phyloP scores from a whole-genome alignment of 2,113 vertebrate genomes.

The Raphicerus campestris region DNA sequence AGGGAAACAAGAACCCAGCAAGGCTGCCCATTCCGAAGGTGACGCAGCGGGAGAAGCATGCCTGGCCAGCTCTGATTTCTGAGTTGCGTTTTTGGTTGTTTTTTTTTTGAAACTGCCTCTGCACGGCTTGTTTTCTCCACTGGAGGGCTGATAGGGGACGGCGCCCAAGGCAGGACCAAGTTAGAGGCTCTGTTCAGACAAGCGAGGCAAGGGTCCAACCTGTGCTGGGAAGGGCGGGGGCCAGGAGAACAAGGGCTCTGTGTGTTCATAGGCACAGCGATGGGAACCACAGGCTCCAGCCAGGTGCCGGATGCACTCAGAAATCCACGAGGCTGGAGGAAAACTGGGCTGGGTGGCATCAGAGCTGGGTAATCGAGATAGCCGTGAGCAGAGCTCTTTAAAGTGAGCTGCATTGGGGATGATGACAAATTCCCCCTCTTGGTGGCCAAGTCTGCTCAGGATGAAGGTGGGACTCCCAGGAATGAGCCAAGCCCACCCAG shows the following conservation, averaged over 20 bases:
- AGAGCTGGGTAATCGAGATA: background rate
- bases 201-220: slow-evolving; percentile 20
- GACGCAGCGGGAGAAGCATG: background rate
- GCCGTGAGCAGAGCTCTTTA: background rate
- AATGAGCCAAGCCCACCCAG: background rate
- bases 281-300: background rate
- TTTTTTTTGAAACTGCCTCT: background rate
- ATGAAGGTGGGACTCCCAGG: background rate
- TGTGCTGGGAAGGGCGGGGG: background rate
- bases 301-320: background rate
- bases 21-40: background rate
- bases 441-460: background rate
- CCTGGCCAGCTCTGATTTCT: slow-evolving; percentile 42
- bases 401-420: background rate
- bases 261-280: background rate
- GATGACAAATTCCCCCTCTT: no score
- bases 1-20: background rate
- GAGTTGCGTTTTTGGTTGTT: background rate
- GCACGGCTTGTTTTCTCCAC: background rate
- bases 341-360: accelerated
- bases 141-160: background rate
- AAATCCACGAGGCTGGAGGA: background rate
- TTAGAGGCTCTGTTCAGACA: background rate
- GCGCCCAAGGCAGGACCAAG: background rate
- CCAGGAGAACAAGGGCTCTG: slow-evolving; percentile 39